Percentiles rank a stretch among this genome's conserved stretches.
Evolutionary conservation across 1,140 invertebrate genomes (phyloP).

Genomic region (Solen grandis): DNA sequence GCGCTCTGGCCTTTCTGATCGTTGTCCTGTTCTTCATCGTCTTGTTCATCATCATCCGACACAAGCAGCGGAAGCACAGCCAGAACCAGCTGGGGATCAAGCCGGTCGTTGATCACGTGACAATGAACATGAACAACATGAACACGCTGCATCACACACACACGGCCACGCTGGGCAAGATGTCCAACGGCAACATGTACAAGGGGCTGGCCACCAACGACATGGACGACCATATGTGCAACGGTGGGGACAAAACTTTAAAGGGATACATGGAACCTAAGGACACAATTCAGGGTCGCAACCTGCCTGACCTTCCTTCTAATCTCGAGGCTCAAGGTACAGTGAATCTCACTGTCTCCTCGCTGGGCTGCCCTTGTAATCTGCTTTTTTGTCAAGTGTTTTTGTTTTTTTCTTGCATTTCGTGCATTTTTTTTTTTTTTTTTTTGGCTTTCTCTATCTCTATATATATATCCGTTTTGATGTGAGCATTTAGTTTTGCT

Average conservation of each 20-base stretch:
- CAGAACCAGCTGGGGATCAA: slow-evolving; percentile 82
- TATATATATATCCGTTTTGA: no score
- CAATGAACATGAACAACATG: slow-evolving; percentile 62
- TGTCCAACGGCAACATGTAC: slow-evolving; percentile 81
- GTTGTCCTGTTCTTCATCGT: slow-evolving; percentile 87
- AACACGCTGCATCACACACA: slow-evolving; percentile 27
- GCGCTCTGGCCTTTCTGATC: slow-evolving; percentile 87
- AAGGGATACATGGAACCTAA: slow-evolving; percentile 85
- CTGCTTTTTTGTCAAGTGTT: no score
- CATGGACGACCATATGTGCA: slow-evolving; percentile 68
- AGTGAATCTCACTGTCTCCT: background rate
- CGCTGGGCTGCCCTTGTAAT: no score
- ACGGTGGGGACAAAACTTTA: slow-evolving; percentile 76
- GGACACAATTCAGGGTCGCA: slow-evolving; percentile 76
- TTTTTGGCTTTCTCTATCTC: no score
- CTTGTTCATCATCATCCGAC: slow-evolving; percentile 86
- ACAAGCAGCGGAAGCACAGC: slow-evolving; percentile 87
- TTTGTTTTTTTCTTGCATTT: no score
- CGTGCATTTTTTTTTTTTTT: no score
- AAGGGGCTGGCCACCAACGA: slow-evolving; percentile 81
- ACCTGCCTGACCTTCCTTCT: slow-evolving; percentile 71
- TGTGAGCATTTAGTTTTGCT: no score
- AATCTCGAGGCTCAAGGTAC: slow-evolving; percentile 67
- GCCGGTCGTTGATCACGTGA: slow-evolving; percentile 62
- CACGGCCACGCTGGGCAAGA: slow-evolving; percentile 66